These are phyloP conservation scores for Tretioscincus oriximinensis DNA, from an alignment of 2,113 vertebrate genomes.

Conservation along the genomic window DNA sequence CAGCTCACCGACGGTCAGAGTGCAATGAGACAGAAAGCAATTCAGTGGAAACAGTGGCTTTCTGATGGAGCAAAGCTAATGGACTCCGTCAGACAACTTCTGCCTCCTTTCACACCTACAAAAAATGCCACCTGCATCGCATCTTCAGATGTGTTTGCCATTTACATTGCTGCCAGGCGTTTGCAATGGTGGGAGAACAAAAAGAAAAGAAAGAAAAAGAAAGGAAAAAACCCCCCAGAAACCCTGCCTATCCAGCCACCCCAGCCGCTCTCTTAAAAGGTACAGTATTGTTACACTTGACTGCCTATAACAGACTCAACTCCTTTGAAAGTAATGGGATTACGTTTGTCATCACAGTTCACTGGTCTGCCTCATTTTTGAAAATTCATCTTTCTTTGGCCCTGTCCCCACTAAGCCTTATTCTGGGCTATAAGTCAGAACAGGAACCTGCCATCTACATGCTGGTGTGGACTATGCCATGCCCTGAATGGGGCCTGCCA, in stretches of 20 bases:
- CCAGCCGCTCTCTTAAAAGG: constrained; percentile 44
- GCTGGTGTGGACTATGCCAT: too few relatives aligned
- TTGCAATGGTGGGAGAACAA: neutral
- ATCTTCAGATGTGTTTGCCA: constrained; percentile 1
- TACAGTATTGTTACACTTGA: constrained; percentile 51
- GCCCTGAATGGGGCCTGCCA: too few relatives aligned
- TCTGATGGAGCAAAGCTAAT: constrained; percentile 27
- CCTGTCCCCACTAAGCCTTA: too few relatives aligned
- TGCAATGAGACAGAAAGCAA: constrained; percentile 12
- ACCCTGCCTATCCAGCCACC: neutral
- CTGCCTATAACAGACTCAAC: constrained; percentile 57
- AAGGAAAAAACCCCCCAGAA: neutral
- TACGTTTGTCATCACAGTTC: constrained; percentile 63
- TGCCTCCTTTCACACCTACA: constrained; percentile 28
- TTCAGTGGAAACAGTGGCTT: constrained; percentile 27
- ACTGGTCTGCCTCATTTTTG: constrained; percentile 61
- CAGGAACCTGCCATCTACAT: too few relatives aligned
- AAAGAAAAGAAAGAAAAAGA: neutral
- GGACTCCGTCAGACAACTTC: neutral
- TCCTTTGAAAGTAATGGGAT: constrained; percentile 69
- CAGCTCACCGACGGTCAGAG: constrained; percentile 12
- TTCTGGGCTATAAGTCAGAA: too few relatives aligned
- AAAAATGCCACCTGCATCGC: constrained; percentile 14
- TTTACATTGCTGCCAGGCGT: constrained; percentile 4
- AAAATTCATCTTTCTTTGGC: constrained; percentile 60